These are phyloP conservation scores for Lampris incognitus DNA, from an alignment of 2,113 vertebrate species.

Conservation along the genomic window DNA sequence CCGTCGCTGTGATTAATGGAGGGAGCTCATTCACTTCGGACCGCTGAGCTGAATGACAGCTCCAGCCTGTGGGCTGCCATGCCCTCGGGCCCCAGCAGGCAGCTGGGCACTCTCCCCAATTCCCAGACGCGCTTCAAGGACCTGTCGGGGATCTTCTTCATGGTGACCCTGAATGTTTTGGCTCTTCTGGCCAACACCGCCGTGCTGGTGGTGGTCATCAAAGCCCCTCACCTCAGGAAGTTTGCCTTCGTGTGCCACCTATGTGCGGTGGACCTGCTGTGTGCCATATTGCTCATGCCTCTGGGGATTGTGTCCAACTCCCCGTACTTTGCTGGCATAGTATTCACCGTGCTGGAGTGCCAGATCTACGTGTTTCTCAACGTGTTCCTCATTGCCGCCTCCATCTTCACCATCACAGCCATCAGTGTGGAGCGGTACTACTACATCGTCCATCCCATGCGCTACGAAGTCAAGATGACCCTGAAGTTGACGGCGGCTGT, in stretches of 20 bases:
- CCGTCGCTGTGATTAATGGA: slow-evolving; percentile 75
- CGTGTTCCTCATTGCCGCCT: slow-evolving; percentile 88
- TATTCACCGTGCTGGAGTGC: slow-evolving; percentile 87
- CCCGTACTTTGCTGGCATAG: slow-evolving; percentile 84
- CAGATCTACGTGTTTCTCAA: slow-evolving; percentile 89
- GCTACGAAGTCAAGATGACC: slow-evolving; percentile 90
- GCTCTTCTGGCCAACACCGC: slow-evolving; percentile 88
- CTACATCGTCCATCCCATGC: slow-evolving; percentile 93
- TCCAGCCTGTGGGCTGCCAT: slow-evolving; percentile 56
- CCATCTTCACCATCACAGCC: slow-evolving; percentile 90
- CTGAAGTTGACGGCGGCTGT: slow-evolving; percentile 82
- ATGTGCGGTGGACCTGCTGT: slow-evolving; percentile 91
- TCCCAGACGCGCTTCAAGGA: slow-evolving; percentile 76
- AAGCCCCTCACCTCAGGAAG: slow-evolving; percentile 89
- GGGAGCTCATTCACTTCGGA: slow-evolving; percentile 40
- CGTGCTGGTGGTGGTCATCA: slow-evolving; percentile 87
- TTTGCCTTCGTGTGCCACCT: slow-evolving; percentile 92
- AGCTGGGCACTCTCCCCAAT: slow-evolving; percentile 64
- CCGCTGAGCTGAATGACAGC: slow-evolving; percentile 67
- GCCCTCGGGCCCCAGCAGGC: slow-evolving; percentile 67
- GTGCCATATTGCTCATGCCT: slow-evolving; percentile 91
- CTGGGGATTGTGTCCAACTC: slow-evolving; percentile 89
- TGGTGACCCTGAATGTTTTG: slow-evolving; percentile 87
- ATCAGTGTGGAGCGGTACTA: slow-evolving; percentile 95
- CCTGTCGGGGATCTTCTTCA: slow-evolving; percentile 85